phyloP scores from a whole-genome alignment of 2,113 vertebrate species.

The Indicator maculatus region DNA sequence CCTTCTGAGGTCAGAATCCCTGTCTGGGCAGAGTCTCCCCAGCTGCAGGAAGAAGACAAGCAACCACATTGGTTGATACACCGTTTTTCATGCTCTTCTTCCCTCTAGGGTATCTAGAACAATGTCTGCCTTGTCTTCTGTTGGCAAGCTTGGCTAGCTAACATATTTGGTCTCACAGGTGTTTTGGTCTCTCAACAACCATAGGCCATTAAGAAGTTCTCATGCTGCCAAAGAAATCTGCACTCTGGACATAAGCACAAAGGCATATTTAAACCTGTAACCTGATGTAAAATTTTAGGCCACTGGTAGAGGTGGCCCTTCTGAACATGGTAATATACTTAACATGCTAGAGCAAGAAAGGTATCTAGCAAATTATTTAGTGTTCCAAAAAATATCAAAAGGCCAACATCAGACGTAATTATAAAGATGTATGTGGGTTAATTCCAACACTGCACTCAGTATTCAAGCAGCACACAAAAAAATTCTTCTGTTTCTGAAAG shows the following conservation, averaged over 20 bases:
- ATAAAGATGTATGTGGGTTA: neutral
- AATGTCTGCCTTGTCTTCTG: conserved; percentile 35
- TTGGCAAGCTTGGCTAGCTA: neutral
- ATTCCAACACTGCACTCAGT: neutral
- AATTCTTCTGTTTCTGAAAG: neutral
- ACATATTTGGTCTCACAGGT: conserved; percentile 1
- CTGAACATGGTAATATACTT: neutral
- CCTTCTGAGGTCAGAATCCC: conserved; percentile 35
- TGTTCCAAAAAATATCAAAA: conserved; percentile 21
- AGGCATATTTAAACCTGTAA: neutral
- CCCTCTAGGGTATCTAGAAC: conserved; percentile 33
- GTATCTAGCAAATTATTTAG: neutral
- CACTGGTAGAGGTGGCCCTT: neutral
- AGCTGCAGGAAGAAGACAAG: conserved; percentile 60
- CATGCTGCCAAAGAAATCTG: neutral
- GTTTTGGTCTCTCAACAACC: neutral
- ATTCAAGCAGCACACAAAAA: neutral
- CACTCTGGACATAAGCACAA: neutral
- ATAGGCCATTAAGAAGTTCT: neutral
- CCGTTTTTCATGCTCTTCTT: neutral
- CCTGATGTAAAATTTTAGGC: neutral
- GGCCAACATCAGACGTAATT: neutral
- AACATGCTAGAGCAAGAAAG: neutral
- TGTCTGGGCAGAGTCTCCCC: conserved; percentile 38
- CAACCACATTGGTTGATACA: neutral